A percentile compares a stretch with the other conserved stretches of the same genome.
These are phyloP conservation scores for Pectinophora gossypiella DNA, from an alignment of 1,140 invertebrate genomes.

Conservation along the genomic window DNA sequence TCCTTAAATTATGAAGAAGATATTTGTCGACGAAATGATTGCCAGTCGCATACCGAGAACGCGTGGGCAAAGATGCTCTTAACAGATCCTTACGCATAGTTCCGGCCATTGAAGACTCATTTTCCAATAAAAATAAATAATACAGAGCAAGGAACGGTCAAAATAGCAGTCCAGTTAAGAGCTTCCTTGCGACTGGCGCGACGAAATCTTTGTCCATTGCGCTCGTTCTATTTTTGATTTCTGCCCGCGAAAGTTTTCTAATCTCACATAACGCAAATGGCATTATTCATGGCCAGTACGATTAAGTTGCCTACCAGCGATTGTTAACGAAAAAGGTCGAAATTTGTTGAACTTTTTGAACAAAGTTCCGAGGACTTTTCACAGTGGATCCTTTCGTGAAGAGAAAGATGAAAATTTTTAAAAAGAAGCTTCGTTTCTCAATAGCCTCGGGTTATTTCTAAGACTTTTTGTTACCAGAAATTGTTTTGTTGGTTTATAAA, in stretches of 20 bases:
- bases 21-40: conserved; percentile 60
- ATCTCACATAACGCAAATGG: conserved; percentile 31
- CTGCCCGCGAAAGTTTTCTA: conserved; percentile 38
- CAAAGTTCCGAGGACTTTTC: conserved; percentile 15
- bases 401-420: conserved; percentile 70
- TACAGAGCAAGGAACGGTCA: conserved; percentile 41
- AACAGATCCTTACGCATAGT: conserved; percentile 39
- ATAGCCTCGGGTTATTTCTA: conserved; percentile 40
- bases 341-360: conserved; percentile 10
- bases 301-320: conserved; percentile 15
- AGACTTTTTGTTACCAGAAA: not conserved
- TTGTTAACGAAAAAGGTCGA: conserved; percentile 12
- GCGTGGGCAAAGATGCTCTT: conserved; percentile 49
- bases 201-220: conserved; percentile 35
- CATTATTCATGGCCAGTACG: conserved; percentile 25
- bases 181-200: conserved; percentile 31
- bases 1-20: conserved; percentile 70
- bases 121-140: conserved; percentile 68
- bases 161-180: conserved; percentile 37
- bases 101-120: conserved; percentile 59
- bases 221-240: conserved; percentile 46
- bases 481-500: not conserved
- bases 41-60: conserved; percentile 50
- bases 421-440: conserved; percentile 68
- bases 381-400: conserved; percentile 68